These are phyloP conservation scores for Adelognathus sp. DNA, from an alignment of 2,888 invertebrate genomes.

Conservation along the genomic window DNA sequence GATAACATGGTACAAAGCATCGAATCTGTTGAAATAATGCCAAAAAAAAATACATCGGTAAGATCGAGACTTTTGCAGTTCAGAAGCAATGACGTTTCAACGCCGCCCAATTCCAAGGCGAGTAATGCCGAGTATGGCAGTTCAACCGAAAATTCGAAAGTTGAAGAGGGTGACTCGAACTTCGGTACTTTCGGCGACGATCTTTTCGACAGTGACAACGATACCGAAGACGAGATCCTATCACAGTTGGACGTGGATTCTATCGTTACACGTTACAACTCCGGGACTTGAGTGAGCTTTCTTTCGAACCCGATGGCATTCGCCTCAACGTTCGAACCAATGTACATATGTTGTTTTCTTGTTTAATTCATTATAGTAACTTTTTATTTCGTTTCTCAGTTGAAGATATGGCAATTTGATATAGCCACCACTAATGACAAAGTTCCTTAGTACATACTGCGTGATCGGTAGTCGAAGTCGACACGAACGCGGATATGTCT, in stretches of 20 bases:
- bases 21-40: neutral
- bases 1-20: neutral
- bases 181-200: slow-evolving; percentile 51
- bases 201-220: slow-evolving; percentile 61
- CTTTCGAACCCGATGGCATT: neutral
- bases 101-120: neutral
- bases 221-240: slow-evolving; percentile 73
- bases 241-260: slow-evolving; percentile 74
- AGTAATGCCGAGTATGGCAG: neutral
- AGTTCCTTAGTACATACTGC: neutral
- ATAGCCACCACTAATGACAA: neutral
- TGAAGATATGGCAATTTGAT: neutral
- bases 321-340: neutral
- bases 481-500: too few species aligned
- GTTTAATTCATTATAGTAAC: neutral
- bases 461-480: too few species aligned
- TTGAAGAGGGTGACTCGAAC: neutral
- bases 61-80: slow-evolving; percentile 43
- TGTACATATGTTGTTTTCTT: slow-evolving; percentile 23
- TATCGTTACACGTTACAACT: slow-evolving; percentile 59
- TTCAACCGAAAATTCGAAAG: neutral
- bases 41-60: neutral
- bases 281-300: slow-evolving; percentile 12
- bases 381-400: neutral
- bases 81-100: slow-evolving; percentile 48